Evolutionary conservation across 2,888 invertebrate genomes (phyloP).

Genomic region (Drosophila sordidula): DNA sequence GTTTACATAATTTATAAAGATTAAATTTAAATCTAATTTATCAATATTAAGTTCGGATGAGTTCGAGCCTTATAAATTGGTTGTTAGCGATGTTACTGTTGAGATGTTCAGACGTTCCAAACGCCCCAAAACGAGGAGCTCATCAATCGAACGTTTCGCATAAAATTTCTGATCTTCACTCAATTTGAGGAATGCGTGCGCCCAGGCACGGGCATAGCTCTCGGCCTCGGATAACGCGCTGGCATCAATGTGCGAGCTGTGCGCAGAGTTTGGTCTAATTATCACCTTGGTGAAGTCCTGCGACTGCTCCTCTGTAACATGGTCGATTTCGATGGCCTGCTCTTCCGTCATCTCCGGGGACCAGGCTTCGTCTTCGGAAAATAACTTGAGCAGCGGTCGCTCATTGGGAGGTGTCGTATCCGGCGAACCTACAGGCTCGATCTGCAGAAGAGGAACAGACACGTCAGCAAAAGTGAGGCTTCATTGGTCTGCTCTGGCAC

Average conservation of each 20-base stretch:
- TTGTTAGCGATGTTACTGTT: conserved; percentile 64
- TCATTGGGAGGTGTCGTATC: conserved; percentile 19
- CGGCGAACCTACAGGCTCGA: conserved; percentile 17
- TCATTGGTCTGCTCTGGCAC: not conserved
- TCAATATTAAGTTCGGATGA: not conserved
- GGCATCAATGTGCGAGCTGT: conserved; percentile 43
- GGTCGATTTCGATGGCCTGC: conserved; percentile 50
- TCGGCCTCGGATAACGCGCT: conserved; percentile 66
- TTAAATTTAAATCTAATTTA: conserved; percentile 5
- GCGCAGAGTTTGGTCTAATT: conserved; percentile 25
- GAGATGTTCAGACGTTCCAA: conserved; percentile 62
- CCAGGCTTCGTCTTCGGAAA: conserved; percentile 59
- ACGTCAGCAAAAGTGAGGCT: not conserved
- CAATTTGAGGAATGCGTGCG: conserved; percentile 68
- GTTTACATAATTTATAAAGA: conserved; percentile 1
- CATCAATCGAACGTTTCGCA: conserved; percentile 71
- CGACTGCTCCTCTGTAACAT: conserved; percentile 20
- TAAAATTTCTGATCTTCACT: conserved; percentile 71
- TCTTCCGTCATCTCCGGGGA: conserved; percentile 36
- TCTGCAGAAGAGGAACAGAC: not conserved
- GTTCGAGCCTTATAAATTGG: conserved; percentile 54
- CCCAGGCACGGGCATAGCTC: conserved; percentile 66
- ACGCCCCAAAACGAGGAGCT: conserved; percentile 63
- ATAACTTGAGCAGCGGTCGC: conserved; percentile 58
- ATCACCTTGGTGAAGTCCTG: conserved; percentile 34